Conservation (phyloP, 2,797 vertebrate species). For the Peromyscus attwateri region DNA sequence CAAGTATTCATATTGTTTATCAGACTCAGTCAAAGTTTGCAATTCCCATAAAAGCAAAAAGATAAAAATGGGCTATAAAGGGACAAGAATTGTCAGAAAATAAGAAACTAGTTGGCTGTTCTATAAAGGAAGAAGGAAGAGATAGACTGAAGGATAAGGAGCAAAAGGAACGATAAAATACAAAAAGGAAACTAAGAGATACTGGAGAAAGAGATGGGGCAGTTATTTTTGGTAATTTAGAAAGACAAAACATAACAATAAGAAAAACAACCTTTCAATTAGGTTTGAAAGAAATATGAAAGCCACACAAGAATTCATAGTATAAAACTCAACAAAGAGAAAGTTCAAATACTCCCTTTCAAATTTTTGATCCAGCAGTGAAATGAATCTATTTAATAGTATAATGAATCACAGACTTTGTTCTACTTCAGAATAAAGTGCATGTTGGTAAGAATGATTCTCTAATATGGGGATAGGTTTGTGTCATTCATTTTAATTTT, state of each 20-base stretch:
- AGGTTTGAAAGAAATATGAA: conserved; percentile 8
- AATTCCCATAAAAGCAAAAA: background rate
- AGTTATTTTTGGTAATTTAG: background rate
- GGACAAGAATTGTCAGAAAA: background rate
- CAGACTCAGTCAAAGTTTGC: background rate
- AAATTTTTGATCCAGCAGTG: background rate
- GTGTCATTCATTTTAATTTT: conserved; percentile 8
- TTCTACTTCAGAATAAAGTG: background rate
- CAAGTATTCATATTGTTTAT: background rate
- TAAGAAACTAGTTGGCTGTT: background rate
- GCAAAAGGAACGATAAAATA: background rate
- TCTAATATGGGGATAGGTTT: background rate
- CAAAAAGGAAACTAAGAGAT: background rate
- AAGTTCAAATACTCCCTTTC: background rate
- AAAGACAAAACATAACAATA: background rate
- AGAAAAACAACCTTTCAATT: background rate
- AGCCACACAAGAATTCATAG: background rate
- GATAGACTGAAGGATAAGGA: background rate
- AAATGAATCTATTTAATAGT: background rate
- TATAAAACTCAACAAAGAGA: background rate
- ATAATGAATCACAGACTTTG: background rate
- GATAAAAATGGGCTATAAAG: background rate
- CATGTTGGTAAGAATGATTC: background rate
- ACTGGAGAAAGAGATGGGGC: background rate
- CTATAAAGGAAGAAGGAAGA: background rate